Conservation (phyloP, 1,140 invertebrate genomes). For the Leptopilina clavipes region DNA sequence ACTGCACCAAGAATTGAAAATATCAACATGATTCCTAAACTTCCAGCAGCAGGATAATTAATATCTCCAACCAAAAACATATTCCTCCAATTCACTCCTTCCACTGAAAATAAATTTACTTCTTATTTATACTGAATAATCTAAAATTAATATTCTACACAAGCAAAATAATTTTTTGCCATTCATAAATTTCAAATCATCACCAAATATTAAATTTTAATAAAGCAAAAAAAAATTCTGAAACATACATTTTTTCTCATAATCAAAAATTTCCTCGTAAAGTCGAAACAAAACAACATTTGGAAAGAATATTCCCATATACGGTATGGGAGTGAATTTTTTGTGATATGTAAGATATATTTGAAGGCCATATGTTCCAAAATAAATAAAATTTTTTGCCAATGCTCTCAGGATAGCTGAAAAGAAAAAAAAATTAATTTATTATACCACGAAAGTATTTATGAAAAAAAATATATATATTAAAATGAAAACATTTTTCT, state of each 20-base stretch:
- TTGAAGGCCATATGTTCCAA: constrained; percentile 54
- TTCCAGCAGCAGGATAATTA: constrained; percentile 73
- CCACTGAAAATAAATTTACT: background rate
- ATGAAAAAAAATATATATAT: background rate
- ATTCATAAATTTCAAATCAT: too few relatives aligned
- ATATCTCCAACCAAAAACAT: constrained; percentile 71
- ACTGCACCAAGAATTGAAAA: constrained; percentile 72
- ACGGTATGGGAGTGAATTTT: constrained; percentile 51
- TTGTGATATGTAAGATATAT: constrained; percentile 55
- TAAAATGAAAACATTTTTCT: background rate
- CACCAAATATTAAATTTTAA: too few relatives aligned
- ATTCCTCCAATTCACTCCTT: constrained; percentile 6
- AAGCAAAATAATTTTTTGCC: too few relatives aligned
- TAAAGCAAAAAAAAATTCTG: too few relatives aligned
- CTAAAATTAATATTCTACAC: too few relatives aligned
- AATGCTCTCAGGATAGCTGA: constrained; percentile 54
- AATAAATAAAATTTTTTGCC: constrained; percentile 54
- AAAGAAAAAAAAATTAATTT: constrained; percentile 35
- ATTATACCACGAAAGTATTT: background rate
- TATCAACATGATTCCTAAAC: constrained; percentile 71
- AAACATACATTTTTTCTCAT: constrained; percentile 58
- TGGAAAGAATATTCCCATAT: constrained; percentile 59
- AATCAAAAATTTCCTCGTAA: constrained; percentile 59
- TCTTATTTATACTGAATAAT: too few relatives aligned
- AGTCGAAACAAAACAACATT: constrained; percentile 56